A percentile compares a stretch with the other conserved stretches of the same genome.
These are phyloP conservation scores for Ariolimax columbianus DNA, from an alignment of 2,888 invertebrate genomes.

Conservation along the genomic window DNA sequence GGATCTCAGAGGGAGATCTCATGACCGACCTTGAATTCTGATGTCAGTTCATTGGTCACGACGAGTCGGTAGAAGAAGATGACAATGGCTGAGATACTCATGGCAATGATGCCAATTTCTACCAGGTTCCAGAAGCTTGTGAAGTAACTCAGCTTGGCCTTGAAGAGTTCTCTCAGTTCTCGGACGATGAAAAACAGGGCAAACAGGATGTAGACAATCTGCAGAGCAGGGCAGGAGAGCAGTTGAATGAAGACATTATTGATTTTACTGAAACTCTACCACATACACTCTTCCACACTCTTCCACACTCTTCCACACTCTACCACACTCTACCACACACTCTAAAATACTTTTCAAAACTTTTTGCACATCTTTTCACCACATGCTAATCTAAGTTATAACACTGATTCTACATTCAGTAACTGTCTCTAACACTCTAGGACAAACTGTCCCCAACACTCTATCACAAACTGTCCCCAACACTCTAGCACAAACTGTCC, in stretches of 20 bases:
- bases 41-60: slow-evolving; percentile 75
- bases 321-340: too few species aligned
- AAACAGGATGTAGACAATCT: slow-evolving; percentile 64
- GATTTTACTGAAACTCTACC: too few species aligned
- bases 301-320: too few species aligned
- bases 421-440: too few species aligned
- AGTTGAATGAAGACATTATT: too few species aligned
- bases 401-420: too few species aligned
- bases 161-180: slow-evolving; percentile 72
- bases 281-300: too few species aligned
- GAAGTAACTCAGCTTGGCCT: slow-evolving; percentile 74
- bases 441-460: background rate
- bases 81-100: slow-evolving; percentile 74
- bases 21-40: slow-evolving; percentile 74
- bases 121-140: slow-evolving; percentile 60
- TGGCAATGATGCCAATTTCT: slow-evolving; percentile 66
- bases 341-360: too few species aligned
- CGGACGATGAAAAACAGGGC: slow-evolving; percentile 77
- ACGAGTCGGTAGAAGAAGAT: slow-evolving; percentile 75
- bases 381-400: too few species aligned
- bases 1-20: too few species aligned
- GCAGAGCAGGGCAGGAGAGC: too few species aligned
- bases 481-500: background rate
- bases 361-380: too few species aligned
- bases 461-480: background rate